Evolutionary conservation across 2,113 vertebrate species (phyloP), one percentile per base, ranked within the genome.

Genomic region (Choloepus hoffmanni): DNA sequence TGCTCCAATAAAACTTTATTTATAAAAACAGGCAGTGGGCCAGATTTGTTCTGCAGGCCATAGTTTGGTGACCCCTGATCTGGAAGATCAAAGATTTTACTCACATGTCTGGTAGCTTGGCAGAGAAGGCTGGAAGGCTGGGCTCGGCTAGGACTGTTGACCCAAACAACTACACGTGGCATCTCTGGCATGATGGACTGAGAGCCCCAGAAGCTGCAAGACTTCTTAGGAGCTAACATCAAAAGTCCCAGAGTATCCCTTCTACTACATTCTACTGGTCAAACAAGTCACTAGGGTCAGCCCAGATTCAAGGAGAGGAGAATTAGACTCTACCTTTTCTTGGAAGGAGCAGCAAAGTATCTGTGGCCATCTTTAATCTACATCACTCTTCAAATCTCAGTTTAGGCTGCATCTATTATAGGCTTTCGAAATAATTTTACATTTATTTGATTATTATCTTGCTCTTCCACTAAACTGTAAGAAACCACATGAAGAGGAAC

Each of bases 331-430:
- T 1, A 72, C 33, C 43, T 68, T 43, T 67, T 78, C 45, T 10
- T 50, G 13, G 68, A 40, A 83, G 9, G 5, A 65, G 11, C 40
- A 68, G 77, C 40, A 63, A 91, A 87, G 40, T 62, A 36, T 70
- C 65, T 30, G 15, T 73, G 70, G 72, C 65, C 21, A 50, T 62
- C 30, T 62, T 88, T 73, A 90, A 88, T 55, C 65, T 76, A 62
- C 55, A 82, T 82, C 48, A 50, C 76, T 83, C 50, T 96, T 79
- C 58, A 92, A 13, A 62, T 77, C 19, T 67, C 95, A 88, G n/a
- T 74, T 73, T 86, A 76, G 73, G 72, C 5, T 53, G 43, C 21
- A 68, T 18, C 45, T 81, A 4, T 23, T 48, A 40, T 12, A 36
- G 33, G 19, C 30, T 58, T 18, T 90, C 67, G 70, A 48, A 82